phyloP scores from a whole-genome alignment of 2,888 invertebrate species.

The Limnephilus marmoratus region DNA sequence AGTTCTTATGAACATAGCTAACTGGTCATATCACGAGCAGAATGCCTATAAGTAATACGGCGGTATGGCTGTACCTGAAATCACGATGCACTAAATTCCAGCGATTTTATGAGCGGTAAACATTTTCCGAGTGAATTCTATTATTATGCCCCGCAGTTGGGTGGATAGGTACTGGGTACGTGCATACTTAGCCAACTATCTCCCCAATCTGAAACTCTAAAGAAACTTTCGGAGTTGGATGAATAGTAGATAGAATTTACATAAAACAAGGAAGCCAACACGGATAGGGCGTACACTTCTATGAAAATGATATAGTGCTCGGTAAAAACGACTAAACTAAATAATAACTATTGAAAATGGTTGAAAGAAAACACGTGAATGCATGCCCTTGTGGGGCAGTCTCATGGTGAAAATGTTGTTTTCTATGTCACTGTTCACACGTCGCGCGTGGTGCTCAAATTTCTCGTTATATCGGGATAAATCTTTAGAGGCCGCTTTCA shows the following conservation, averaged over 20 bases:
- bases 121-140: conserved; percentile 22
- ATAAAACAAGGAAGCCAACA: conserved; percentile 34
- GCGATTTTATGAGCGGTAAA: conserved; percentile 7
- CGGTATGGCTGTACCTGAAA: not conserved
- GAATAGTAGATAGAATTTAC: conserved; percentile 23
- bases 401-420: not conserved
- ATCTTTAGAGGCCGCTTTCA: not conserved
- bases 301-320: not conserved
- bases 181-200: not conserved
- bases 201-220: conserved; percentile 4
- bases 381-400: not conserved
- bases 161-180: not conserved
- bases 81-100: conserved; percentile 11
- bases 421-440: not conserved
- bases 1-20: not conserved
- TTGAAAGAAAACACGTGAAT: not conserved
- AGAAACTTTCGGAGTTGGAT: conserved; percentile 7
- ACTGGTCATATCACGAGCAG: not conserved
- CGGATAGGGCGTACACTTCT: conserved; percentile 34
- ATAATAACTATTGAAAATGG: not conserved
- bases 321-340: not conserved
- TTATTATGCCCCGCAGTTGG: not conserved
- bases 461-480: not conserved
- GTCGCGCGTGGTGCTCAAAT: not conserved
- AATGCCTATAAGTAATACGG: not conserved